Conservation (phyloP, 2,888 invertebrate species). For the Drosophila neonasuta region DNA sequence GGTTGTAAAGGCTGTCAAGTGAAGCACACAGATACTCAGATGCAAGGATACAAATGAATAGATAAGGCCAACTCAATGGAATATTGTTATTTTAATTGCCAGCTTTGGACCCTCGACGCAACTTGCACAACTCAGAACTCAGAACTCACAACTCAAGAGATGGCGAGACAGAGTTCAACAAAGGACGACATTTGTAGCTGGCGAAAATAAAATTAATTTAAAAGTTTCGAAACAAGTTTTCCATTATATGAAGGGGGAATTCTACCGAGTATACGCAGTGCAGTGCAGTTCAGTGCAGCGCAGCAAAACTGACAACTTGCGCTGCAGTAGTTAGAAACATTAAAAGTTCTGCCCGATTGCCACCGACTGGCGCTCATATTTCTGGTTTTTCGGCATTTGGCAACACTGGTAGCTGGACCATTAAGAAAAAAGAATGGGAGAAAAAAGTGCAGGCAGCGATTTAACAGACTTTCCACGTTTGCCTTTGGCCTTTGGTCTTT, state of each 20-base stretch:
- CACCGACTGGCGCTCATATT: slow-evolving; percentile 49
- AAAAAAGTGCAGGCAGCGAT: slow-evolving; percentile 27
- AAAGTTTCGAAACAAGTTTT: slow-evolving; percentile 76
- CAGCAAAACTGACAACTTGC: slow-evolving; percentile 53
- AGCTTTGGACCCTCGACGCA: slow-evolving; percentile 54
- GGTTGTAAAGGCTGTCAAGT: slow-evolving; percentile 39
- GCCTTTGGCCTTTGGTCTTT: slow-evolving; percentile 9
- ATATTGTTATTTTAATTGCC: slow-evolving; percentile 77
- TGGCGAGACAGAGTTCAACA: slow-evolving; percentile 34
- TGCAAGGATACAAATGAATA: slow-evolving; percentile 32
- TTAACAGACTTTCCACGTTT: slow-evolving; percentile 21
- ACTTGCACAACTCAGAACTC: neutral
- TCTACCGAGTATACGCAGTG: slow-evolving; percentile 15
- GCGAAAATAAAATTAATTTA: slow-evolving; percentile 77
- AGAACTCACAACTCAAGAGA: neutral
- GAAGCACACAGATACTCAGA: slow-evolving; percentile 23
- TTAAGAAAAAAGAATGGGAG: no score
- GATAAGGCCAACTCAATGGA: slow-evolving; percentile 53
- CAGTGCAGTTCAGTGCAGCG: slow-evolving; percentile 4
- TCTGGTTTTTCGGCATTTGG: slow-evolving; percentile 24
- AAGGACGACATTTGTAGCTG: slow-evolving; percentile 46
- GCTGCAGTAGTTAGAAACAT: slow-evolving; percentile 69
- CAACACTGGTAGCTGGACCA: neutral
- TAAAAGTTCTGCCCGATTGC: slow-evolving; percentile 60
- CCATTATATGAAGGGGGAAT: slow-evolving; percentile 57